phyloP scores from a whole-genome alignment of 1,140 invertebrate species.

The Idris sp. region DNA sequence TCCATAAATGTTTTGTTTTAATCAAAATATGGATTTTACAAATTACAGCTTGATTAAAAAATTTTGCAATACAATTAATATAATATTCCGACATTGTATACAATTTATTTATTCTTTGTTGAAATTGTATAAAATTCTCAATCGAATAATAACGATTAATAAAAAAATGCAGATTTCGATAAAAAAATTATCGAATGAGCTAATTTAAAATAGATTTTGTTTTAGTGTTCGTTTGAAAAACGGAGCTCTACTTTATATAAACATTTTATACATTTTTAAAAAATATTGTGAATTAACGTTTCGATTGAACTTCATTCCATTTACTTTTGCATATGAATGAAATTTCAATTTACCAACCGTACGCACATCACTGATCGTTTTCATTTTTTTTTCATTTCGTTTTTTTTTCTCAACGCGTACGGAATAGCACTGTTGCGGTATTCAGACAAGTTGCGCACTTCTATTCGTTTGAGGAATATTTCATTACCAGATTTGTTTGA shows the following conservation, averaged over 20 bases:
- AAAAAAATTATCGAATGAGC: too few species aligned
- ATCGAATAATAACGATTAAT: too few species aligned
- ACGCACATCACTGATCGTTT: constrained; percentile 13
- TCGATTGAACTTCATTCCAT: constrained; percentile 14
- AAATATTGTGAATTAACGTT: constrained; percentile 28
- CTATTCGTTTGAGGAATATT: constrained; percentile 41
- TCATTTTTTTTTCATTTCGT: constrained; percentile 17
- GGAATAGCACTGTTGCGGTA: constrained; percentile 35
- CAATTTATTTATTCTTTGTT: too few species aligned
- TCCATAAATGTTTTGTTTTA: not conserved
- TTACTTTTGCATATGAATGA: constrained; percentile 14
- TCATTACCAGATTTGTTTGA: constrained; percentile 44
- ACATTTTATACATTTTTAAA: constrained; percentile 4
- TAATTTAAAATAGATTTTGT: too few species aligned
- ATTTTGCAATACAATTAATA: not conserved
- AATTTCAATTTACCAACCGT: constrained; percentile 38
- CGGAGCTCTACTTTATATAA: too few species aligned
- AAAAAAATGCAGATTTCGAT: too few species aligned
- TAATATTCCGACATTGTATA: too few species aligned
- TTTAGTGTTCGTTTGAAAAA: too few species aligned
- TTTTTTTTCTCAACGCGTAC: constrained; percentile 18
- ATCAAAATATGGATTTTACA: not conserved
- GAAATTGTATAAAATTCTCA: not conserved
- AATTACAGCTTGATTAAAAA: not conserved
- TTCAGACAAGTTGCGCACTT: constrained; percentile 13